Conservation (phyloP, 1,140 invertebrate species). For the Marisa cornuarietis region DNA sequence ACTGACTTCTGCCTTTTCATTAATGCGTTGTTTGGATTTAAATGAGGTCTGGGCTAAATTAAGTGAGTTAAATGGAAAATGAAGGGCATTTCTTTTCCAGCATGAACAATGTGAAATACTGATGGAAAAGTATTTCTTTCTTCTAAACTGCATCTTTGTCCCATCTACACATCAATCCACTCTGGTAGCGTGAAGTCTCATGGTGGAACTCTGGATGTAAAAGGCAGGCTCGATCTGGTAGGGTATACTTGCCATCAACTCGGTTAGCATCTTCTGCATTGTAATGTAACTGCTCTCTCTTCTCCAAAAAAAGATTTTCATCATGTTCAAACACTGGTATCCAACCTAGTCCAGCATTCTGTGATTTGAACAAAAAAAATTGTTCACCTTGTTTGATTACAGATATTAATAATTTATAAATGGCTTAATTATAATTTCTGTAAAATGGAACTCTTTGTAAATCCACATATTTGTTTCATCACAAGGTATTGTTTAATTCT, state of each 20-base stretch:
- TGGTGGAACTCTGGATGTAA: constrained; percentile 59
- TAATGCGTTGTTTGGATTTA: too few species aligned
- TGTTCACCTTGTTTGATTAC: neutral
- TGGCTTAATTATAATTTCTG: neutral
- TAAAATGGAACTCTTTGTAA: neutral
- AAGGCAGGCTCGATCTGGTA: constrained; percentile 51
- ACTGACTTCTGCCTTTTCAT: too few species aligned
- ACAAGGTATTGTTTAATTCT: neutral
- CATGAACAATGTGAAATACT: too few species aligned
- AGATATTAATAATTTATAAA: constrained; percentile 1
- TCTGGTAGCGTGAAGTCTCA: constrained; percentile 62
- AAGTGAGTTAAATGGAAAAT: too few species aligned
- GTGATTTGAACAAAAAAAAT: constrained; percentile 15
- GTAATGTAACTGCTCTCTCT: constrained; percentile 64
- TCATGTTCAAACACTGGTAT: constrained; percentile 65
- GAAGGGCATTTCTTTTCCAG: too few species aligned
- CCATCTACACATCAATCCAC: constrained; percentile 56
- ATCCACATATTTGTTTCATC: neutral
- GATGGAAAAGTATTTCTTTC: too few species aligned
- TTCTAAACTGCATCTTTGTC: constrained; percentile 32
- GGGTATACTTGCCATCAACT: constrained; percentile 55
- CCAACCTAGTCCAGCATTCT: constrained; percentile 63
- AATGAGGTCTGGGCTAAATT: too few species aligned
- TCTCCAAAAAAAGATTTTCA: constrained; percentile 63
- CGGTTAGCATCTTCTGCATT: constrained; percentile 62